A percentile compares a stretch with the other conserved stretches of the same genome.
These are phyloP conservation scores for Aptenodytes patagonicus DNA, from an alignment of 2,113 vertebrate genomes.

Conservation along the genomic window DNA sequence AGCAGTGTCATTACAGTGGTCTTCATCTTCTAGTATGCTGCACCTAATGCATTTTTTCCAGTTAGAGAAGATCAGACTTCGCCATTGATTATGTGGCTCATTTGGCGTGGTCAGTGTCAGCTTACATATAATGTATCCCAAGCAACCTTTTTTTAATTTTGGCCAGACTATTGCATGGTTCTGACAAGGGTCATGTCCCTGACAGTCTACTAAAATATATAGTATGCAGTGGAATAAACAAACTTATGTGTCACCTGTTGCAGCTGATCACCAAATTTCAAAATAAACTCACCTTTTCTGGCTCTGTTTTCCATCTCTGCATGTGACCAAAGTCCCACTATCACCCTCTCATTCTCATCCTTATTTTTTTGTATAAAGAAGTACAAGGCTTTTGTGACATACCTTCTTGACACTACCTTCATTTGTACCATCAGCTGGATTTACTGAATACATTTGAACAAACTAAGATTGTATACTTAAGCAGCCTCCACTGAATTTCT, in stretches of 20 bases:
- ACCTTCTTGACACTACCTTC: not conserved
- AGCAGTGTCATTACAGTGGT: not conserved
- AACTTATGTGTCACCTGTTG: not conserved
- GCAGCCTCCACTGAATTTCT: conserved; percentile 37
- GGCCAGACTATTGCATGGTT: not conserved
- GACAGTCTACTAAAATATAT: not conserved
- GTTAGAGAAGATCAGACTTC: not conserved
- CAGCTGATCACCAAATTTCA: not conserved
- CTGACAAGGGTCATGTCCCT: not conserved
- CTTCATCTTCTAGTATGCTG: not conserved
- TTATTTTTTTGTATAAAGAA: not conserved
- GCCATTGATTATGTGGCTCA: not conserved
- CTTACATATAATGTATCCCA: not conserved
- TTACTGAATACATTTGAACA: conserved; percentile 37
- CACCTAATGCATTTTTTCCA: not conserved
- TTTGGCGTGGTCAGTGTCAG: not conserved
- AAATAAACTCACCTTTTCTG: not conserved
- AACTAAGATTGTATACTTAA: conserved; percentile 1
- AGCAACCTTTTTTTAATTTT: not conserved
- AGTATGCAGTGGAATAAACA: not conserved
- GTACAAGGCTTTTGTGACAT: not conserved
- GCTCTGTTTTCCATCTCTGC: not conserved
- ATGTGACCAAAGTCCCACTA: not conserved
- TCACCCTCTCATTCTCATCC: not conserved
- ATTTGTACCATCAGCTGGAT: not conserved